phyloP scores from a whole-genome alignment of 2,113 vertebrate species.

The Pollimyrus isidori region DNA sequence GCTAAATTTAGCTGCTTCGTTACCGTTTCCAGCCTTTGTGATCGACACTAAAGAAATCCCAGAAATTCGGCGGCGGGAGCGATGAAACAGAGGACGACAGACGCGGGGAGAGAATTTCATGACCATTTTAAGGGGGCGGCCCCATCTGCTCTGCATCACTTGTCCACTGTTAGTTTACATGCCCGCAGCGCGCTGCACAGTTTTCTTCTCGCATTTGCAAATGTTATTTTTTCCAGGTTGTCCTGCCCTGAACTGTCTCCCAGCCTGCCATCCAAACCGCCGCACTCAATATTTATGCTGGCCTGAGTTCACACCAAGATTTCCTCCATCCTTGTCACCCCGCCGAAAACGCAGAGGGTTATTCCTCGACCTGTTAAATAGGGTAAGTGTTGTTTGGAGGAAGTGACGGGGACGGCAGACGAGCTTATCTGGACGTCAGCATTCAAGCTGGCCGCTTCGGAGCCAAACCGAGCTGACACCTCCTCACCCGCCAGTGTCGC shows the following conservation, averaged over 20 bases:
- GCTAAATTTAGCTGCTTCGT: neutral
- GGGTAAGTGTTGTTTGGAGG: neutral
- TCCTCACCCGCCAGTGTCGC: neutral
- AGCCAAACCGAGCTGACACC: neutral
- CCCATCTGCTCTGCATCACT: conserved; percentile 23
- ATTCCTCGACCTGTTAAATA: neutral
- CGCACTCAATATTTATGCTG: conserved; percentile 26
- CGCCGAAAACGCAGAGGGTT: neutral
- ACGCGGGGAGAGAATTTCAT: neutral
- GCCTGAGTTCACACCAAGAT: neutral
- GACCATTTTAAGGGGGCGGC: neutral
- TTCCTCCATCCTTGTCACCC: conserved; percentile 22
- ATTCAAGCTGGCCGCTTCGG: neutral
- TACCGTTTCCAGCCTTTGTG: neutral
- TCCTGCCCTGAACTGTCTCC: conserved; percentile 25
- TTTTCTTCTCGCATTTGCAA: conserved; percentile 16
- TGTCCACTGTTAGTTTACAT: conserved; percentile 25
- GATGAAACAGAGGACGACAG: neutral
- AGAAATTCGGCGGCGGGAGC: neutral
- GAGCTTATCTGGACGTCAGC: neutral
- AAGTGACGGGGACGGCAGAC: neutral
- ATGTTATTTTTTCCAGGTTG: conserved; percentile 24
- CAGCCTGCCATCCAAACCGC: conserved; percentile 21
- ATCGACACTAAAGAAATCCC: neutral
- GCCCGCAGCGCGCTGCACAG: conserved; percentile 17